Percentiles rank a stretch among this genome's conserved stretches.
phyloP scores from a whole-genome alignment of 2,113 vertebrate species.

The Coreoperca whiteheadi region DNA sequence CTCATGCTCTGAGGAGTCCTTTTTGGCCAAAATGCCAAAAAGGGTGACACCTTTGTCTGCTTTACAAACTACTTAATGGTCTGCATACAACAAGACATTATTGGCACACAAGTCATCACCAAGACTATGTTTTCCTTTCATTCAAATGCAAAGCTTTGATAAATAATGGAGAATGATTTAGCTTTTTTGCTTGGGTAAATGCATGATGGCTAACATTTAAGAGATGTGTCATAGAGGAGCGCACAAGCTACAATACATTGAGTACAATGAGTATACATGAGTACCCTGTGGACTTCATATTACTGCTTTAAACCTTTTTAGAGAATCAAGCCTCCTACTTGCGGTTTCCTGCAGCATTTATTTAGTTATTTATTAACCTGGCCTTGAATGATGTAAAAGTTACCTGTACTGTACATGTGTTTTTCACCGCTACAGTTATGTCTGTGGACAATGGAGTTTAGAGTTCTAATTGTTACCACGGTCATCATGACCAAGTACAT shows the following conservation, averaged over 20 bases:
- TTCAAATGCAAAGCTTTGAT: neutral
- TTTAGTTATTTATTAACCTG: neutral
- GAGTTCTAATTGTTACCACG: neutral
- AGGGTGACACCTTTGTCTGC: neutral
- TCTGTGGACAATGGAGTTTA: neutral
- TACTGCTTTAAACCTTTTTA: neutral
- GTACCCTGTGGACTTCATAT: neutral
- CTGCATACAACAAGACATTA: neutral
- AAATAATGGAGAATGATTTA: neutral
- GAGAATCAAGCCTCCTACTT: constrained; percentile 34
- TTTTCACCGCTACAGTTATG: neutral
- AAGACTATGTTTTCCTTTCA: neutral
- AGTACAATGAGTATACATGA: neutral
- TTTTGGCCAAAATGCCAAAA: too few relatives aligned
- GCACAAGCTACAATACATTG: neutral
- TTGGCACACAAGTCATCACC: neutral
- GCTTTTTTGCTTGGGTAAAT: neutral
- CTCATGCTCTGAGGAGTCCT: neutral
- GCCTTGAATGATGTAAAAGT: neutral
- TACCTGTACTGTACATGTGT: neutral
- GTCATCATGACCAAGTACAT: neutral
- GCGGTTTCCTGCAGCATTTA: constrained; percentile 3
- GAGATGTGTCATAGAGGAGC: constrained; percentile 1
- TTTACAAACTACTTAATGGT: neutral
- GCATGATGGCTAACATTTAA: neutral